Base-by-base conservation (phyloP, 2,113 vertebrate genomes). In the Neogobius melanostomus region DNA sequence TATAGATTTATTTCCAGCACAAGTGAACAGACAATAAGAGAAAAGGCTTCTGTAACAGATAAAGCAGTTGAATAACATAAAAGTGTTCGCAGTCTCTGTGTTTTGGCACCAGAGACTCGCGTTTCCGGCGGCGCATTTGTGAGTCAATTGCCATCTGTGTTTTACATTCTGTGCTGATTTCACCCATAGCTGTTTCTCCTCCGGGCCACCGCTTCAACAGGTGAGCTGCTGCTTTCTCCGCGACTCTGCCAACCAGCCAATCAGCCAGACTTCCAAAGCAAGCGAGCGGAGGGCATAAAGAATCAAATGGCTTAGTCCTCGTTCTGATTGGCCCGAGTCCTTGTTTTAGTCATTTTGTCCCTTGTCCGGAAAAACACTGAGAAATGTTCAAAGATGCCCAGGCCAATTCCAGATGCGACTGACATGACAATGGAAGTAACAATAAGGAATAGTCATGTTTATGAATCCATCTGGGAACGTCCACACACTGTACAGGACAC, bases 81-180 rank as follows among this genome's bases (percentile, higher is more conserved):
- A 8, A 16, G 15, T 9, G 69, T 48, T 36, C 3, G 71, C 73
- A 73, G 28, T 72, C 68, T 61, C 56, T 75, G 59, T 63, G 64
- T 68, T 66, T 60, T 73, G 66, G 83, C 81, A 79, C 61, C 45
- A 49, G 81, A 80, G 75, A 68, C 71, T 52, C 67, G 48, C 69
- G 84, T 90, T 85, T 87, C 84, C 80, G 65, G 70, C 63, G 83
- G 85, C 80, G 72, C 82, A 85, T 88, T 87, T 82, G 76, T 83
- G 82, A 89, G 87, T 88, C 87, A 88, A 81, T 80, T 82, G 73
- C 86, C 86, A 83, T 87, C 85, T 87, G 84, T 83, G 90, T 90
- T 86, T 87, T 86, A 88, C 87, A 86, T 85, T 86, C 73, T 69
- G 71, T 75, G 51, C 86, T 54, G 82, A 85, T 88, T 89, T 76